A percentile compares a stretch with the other conserved stretches of the same genome.
These are phyloP conservation scores for Chrysotoxum bicinctum DNA, from an alignment of 2,888 invertebrate genomes.

Conservation along the genomic window DNA sequence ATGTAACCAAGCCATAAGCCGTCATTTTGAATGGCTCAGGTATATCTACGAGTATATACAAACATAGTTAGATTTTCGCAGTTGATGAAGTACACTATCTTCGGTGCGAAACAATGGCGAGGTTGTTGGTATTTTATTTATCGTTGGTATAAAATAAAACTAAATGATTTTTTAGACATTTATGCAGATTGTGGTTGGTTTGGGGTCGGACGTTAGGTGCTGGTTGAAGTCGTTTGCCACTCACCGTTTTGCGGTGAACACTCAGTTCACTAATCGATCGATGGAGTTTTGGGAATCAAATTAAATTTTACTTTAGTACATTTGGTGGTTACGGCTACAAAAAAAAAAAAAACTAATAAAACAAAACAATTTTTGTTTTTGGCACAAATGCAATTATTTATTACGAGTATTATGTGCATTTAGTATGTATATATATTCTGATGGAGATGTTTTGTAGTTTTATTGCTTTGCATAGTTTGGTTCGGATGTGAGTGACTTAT, in stretches of 20 bases:
- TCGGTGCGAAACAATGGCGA: constrained; percentile 62
- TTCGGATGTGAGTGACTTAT: constrained; percentile 6
- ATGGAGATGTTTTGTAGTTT: neutral
- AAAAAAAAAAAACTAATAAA: neutral
- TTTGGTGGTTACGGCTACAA: neutral
- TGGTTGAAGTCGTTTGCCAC: constrained; percentile 20
- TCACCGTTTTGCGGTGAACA: constrained; percentile 25
- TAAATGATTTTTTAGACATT: constrained; percentile 65
- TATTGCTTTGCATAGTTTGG: neutral
- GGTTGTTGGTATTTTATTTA: constrained; percentile 68
- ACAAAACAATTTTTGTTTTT: neutral
- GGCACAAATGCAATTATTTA: constrained; percentile 19
- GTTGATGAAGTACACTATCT: constrained; percentile 71
- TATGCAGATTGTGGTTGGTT: constrained; percentile 62
- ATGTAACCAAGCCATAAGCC: constrained; percentile 66
- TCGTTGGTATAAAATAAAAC: constrained; percentile 63
- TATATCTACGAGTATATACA: neutral
- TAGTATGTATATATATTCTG: neutral
- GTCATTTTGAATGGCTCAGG: constrained; percentile 59
- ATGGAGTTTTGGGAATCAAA: constrained; percentile 33
- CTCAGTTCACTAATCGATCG: constrained; percentile 62
- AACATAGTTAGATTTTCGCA: constrained; percentile 60
- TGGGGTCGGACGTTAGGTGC: constrained; percentile 25
- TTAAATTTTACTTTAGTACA: constrained; percentile 40
- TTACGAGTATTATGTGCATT: too few species aligned